Conservation (phyloP, 2,888 invertebrate genomes). For the Leuctra nigra region DNA sequence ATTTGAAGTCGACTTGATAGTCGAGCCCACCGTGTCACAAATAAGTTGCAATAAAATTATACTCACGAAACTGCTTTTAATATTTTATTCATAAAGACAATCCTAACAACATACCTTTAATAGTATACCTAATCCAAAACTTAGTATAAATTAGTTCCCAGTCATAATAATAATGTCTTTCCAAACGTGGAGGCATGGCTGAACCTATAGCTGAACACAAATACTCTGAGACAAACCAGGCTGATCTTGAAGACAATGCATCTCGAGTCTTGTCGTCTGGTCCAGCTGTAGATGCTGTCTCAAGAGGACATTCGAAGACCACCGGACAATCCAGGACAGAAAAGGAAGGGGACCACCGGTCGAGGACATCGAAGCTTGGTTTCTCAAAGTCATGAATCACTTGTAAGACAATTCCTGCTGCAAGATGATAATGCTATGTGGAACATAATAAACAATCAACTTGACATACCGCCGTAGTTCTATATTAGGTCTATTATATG, state of each 20-base stretch:
- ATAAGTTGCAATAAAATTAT: slow-evolving; percentile 24
- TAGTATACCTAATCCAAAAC: not conserved
- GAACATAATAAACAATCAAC: slow-evolving; percentile 12
- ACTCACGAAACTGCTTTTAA: slow-evolving; percentile 17
- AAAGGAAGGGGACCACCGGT: slow-evolving; percentile 11
- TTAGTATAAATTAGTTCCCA: not conserved
- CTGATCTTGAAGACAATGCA: not conserved
- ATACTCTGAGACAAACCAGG: not conserved
- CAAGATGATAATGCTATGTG: not conserved
- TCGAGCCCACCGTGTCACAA: slow-evolving; percentile 24
- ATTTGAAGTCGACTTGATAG: no score
- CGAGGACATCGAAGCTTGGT: not conserved
- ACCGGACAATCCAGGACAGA: slow-evolving; percentile 10
- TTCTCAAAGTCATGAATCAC: slow-evolving; percentile 3
- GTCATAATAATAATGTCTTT: no score
- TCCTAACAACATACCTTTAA: not conserved
- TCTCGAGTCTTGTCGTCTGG: not conserved
- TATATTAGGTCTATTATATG: not conserved
- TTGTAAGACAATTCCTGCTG: slow-evolving; percentile 8
- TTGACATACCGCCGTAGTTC: slow-evolving; percentile 2
- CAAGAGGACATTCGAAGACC: not conserved
- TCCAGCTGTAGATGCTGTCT: not conserved
- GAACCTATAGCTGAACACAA: not conserved
- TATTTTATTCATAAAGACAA: slow-evolving; percentile 1
- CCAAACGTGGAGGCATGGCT: no score